phyloP scores from a whole-genome alignment of 2,797 vertebrate genomes.

The Smutsia gigantea region DNA sequence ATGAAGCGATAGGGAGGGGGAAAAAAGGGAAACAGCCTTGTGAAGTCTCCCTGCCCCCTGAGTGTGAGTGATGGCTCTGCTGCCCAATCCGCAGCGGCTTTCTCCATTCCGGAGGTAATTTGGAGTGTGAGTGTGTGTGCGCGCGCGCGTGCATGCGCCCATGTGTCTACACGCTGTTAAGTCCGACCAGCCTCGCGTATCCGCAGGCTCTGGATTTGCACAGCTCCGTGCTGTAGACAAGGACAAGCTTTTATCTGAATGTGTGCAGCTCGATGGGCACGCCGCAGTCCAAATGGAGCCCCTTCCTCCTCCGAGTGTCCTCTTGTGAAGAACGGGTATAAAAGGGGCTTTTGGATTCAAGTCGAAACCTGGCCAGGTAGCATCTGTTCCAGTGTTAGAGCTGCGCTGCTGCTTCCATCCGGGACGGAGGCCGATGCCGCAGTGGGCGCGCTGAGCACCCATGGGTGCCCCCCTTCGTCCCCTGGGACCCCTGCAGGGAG shows the following conservation, averaged over 20 bases:
- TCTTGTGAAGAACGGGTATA: background rate
- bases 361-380: background rate
- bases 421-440: background rate
- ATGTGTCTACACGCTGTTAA: slow-evolving; percentile 52
- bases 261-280: background rate
- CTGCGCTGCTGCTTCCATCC: background rate
- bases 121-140: slow-evolving; percentile 25
- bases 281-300: background rate
- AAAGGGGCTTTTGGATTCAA: slow-evolving; percentile 61
- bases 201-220: slow-evolving; percentile 34
- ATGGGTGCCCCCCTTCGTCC: background rate
- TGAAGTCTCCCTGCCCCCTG: slow-evolving; percentile 77
- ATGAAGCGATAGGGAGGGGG: slow-evolving; percentile 20
- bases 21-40: slow-evolving; percentile 56
- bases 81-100: slow-evolving; percentile 77
- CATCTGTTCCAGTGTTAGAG: background rate
- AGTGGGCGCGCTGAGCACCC: background rate
- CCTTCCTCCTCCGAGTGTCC: background rate
- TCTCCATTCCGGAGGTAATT: slow-evolving; percentile 73
- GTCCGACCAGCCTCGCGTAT: slow-evolving; percentile 19
- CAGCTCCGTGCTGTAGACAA: slow-evolving; percentile 42
- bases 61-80: slow-evolving; percentile 77
- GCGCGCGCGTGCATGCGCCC: slow-evolving; percentile 39
- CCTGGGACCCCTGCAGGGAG: background rate
- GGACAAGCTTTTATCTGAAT: slow-evolving; percentile 11